Percentiles rank a stretch among this genome's conserved stretches.
These are phyloP conservation scores for Corapipo altera DNA, from an alignment of 2,113 vertebrate species.

Conservation along the genomic window DNA sequence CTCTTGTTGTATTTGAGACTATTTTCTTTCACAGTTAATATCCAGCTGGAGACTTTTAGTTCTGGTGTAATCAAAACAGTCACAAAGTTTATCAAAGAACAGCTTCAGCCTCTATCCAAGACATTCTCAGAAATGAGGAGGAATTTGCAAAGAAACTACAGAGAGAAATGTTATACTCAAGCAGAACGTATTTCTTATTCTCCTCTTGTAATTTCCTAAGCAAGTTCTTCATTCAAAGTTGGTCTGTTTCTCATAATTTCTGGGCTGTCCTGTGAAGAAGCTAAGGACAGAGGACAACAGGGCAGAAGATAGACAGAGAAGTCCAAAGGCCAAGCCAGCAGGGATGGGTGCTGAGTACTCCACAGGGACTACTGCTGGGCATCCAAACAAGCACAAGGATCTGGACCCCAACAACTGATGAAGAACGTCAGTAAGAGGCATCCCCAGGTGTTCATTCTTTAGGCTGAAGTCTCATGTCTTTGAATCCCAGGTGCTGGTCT, in stretches of 20 bases:
- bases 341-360: neutral
- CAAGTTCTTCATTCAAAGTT: neutral
- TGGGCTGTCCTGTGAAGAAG: neutral
- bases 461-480: neutral
- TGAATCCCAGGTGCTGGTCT: neutral
- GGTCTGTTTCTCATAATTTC: neutral
- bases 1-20: neutral
- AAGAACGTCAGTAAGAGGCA: neutral
- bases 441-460: neutral
- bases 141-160: neutral
- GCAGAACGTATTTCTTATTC: neutral
- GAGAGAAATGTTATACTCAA: neutral
- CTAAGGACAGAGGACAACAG: neutral
- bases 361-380: neutral
- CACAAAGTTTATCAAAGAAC: neutral
- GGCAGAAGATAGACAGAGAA: neutral
- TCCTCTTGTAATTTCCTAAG: neutral
- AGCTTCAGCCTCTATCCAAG: neutral
- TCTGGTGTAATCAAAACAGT: neutral
- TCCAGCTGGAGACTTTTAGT: neutral
- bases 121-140: neutral
- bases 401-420: neutral
- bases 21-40: neutral
- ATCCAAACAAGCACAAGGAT: neutral
- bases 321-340: neutral